Percentiles rank a stretch among this genome's conserved stretches.
phyloP scores from a whole-genome alignment of 2,797 vertebrate species.

The Poecilia picta region DNA sequence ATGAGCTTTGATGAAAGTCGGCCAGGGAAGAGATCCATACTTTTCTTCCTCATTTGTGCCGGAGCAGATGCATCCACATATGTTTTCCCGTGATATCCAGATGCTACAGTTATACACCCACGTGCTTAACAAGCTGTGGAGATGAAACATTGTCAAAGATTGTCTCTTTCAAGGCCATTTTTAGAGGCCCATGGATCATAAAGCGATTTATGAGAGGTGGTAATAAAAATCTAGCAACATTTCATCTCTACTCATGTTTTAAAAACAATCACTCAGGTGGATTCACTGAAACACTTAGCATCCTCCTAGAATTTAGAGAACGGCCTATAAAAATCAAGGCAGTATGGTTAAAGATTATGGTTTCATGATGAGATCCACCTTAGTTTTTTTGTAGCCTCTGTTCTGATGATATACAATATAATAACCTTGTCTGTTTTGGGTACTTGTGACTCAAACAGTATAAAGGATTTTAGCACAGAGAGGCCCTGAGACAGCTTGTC shows the following conservation, averaged over 20 bases:
- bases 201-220: slow-evolving; percentile 75
- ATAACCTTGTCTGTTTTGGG: slow-evolving; percentile 70
- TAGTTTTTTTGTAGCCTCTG: slow-evolving; percentile 65
- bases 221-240: slow-evolving; percentile 74
- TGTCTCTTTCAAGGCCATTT: slow-evolving; percentile 75
- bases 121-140: slow-evolving; percentile 86
- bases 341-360: slow-evolving; percentile 76
- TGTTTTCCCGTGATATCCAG: slow-evolving; percentile 82
- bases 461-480: slow-evolving; percentile 59
- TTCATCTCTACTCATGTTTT: slow-evolving; percentile 74
- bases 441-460: slow-evolving; percentile 58
- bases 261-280: slow-evolving; percentile 70
- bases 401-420: slow-evolving; percentile 71
- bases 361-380: slow-evolving; percentile 67
- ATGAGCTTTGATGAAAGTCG: slow-evolving; percentile 69
- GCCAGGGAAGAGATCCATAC: slow-evolving; percentile 72
- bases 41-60: slow-evolving; percentile 68
- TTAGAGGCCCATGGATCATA: slow-evolving; percentile 70
- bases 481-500: slow-evolving; percentile 47
- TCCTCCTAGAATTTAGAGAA: slow-evolving; percentile 71
- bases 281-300: slow-evolving; percentile 71
- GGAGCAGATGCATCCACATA: slow-evolving; percentile 85
- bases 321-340: slow-evolving; percentile 76
- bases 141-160: slow-evolving; percentile 83
- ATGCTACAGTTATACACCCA: slow-evolving; percentile 81